A percentile compares a stretch with the other conserved stretches of the same genome.
Conservation (phyloP, 2,797 vertebrate genomes). For the Bradypodion pumilum region DNA sequence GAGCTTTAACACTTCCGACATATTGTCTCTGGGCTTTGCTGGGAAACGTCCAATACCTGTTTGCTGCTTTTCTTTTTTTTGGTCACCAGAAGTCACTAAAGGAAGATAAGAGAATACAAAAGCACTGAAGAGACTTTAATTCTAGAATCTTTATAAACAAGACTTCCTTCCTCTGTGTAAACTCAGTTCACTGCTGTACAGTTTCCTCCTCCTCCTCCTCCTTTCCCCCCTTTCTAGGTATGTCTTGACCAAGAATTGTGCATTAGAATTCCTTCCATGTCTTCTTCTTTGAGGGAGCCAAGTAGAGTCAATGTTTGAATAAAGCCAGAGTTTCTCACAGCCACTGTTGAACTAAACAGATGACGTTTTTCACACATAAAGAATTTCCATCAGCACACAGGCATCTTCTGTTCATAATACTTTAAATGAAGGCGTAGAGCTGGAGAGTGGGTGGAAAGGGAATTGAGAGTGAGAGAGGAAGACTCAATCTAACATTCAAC, state of each 20-base stretch:
- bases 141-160: constrained; percentile 1
- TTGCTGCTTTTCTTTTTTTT: constrained; percentile 32
- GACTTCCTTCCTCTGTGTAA: constrained; percentile 33
- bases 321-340: not conserved
- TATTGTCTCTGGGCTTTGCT: constrained; percentile 12
- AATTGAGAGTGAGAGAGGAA: not conserved
- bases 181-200: constrained; percentile 1
- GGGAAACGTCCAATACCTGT: constrained; percentile 14
- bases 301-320: constrained; percentile 4
- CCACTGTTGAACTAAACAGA: constrained; percentile 7
- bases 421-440: constrained; percentile 3
- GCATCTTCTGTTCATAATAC: constrained; percentile 1
- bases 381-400: constrained; percentile 25
- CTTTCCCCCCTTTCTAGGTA: not conserved
- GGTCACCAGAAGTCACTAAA: not conserved
- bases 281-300: not conserved
- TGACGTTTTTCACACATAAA: not conserved
- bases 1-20: not conserved
- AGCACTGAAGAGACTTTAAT: not conserved
- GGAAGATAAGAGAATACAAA: not conserved
- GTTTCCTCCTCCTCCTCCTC: not conserved
- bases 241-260: not conserved
- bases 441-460: not conserved
- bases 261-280: constrained; percentile 21
- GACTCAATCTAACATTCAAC: not conserved